Percentiles rank a stretch among this genome's conserved stretches.
Evolutionary conservation across 2,888 invertebrate genomes (phyloP).

Genomic region (Osmoderma eremita): DNA sequence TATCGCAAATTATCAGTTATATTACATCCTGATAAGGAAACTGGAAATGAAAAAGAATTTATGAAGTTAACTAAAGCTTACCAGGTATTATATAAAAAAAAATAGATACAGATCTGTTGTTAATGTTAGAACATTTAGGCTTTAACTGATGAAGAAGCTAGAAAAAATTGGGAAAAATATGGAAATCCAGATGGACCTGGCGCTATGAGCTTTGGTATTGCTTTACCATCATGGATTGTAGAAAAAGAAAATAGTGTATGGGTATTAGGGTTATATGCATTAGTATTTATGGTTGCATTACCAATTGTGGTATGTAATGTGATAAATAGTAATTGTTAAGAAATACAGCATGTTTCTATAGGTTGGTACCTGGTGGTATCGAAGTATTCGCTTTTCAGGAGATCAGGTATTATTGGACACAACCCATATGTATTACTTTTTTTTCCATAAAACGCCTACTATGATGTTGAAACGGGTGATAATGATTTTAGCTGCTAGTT

Average conservation of each 20-base stretch:
- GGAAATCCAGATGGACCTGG: conserved; percentile 99
- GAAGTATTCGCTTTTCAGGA: conserved; percentile 95
- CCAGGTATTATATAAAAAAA: conserved; percentile 69
- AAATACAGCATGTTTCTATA: conserved; percentile 53
- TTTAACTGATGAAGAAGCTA: conserved; percentile 96
- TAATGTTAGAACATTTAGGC: conserved; percentile 67
- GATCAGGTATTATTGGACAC: conserved; percentile 97
- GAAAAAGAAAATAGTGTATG: conserved; percentile 99
- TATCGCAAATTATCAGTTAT: conserved; percentile 93
- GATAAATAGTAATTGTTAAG: conserved; percentile 2
- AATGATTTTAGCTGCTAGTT: conserved; percentile 96
- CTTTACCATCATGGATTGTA: conserved; percentile 99
- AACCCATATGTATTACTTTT: conserved; percentile 95
- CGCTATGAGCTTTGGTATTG: conserved; percentile 99
- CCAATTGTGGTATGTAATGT: conserved; percentile 76
- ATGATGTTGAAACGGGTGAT: conserved; percentile 95
- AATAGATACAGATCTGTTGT: neutral
- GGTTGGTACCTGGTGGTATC: conserved; percentile 99
- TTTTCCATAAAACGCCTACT: conserved; percentile 94
- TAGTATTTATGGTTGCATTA: conserved; percentile 98
- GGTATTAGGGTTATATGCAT: conserved; percentile 93
- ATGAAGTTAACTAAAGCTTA: conserved; percentile 96
- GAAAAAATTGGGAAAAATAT: conserved; percentile 98
- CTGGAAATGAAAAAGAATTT: conserved; percentile 96
- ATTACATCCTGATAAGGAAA: conserved; percentile 97